Base-by-base conservation (phyloP, 1,140 invertebrate genomes). In the Cydia pomonella region DNA sequence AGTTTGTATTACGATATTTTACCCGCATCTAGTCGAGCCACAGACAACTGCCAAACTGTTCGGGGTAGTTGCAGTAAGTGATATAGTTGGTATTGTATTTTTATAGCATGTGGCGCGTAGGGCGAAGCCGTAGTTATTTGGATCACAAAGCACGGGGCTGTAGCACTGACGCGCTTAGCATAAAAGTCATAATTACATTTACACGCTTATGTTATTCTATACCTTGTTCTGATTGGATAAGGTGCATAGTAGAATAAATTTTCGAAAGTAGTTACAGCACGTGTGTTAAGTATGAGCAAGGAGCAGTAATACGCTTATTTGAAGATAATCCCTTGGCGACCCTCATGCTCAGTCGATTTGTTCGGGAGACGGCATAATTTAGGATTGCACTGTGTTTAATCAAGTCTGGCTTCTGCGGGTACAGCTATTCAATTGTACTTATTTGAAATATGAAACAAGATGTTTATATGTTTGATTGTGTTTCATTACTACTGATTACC, bases 291-390 rank as follows among this genome's bases (percentile, higher is more conserved):
- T 80, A 84, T 76, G 82, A 53, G 72, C 73, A 64, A 29, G 69
- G 63, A 80, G 76, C 75, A 73, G 82, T 87, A 86, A 86, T 87
- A 85, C 84, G 81, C 84, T 87, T 86, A 87, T 87, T 86, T 87
- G 76, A 85, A 86, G 82, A 82, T 87, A 82, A 87, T 84, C 81
- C 77, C 64, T 73, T 72, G 75, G 80, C 81, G 78, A 78, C 50
- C 72, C 53, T 72, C 63, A 75, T 63, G 41, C 77, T 77, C 76
- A 72, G 76, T 73, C 79, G 77, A 77, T 82, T 78, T 80, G 74
- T 75, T 72, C 53, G 75, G 66, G 75, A 63, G 66, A 69, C 64
- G 29, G 18, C 64, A 41, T 69, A 69, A 69, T 69, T 69, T 69
- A n/a, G 64, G 64, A 69, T 69, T 69, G 64, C 64, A 69, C 63